A percentile compares a stretch with the other conserved stretches of the same genome.
These are phyloP conservation scores for Cassiopea andromeda DNA, from an alignment of 30 jellyfish, hydroid and myxozoan species.

Conservation along the genomic window DNA sequence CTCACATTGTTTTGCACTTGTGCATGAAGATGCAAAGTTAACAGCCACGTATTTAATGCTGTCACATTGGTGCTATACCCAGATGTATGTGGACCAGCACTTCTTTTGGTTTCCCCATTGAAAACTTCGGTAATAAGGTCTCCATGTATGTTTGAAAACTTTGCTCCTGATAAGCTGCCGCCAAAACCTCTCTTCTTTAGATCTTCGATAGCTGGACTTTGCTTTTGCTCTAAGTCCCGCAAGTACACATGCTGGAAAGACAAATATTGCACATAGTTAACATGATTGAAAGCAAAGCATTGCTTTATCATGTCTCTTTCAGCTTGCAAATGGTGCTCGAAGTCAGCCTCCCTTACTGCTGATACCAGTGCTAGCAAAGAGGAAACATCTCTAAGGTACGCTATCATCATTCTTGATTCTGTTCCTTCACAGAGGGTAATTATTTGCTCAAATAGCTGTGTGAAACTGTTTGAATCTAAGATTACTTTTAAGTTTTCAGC, in stretches of 20 bases:
- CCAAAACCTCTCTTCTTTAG: conserved; percentile 40
- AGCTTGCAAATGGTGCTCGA: conserved; percentile 48
- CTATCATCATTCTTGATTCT: conserved; percentile 42
- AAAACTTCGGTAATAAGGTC: conserved; percentile 67
- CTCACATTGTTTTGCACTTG: conserved; percentile 22
- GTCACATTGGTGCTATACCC: conserved; percentile 41
- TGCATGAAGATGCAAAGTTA: conserved; percentile 36
- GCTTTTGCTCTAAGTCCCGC: conserved; percentile 11
- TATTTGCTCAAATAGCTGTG: too few species aligned
- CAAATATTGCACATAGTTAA: conserved; percentile 56
- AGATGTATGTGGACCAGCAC: conserved; percentile 40
- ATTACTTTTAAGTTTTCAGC: too few species aligned
- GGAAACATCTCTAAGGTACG: conserved; percentile 51
- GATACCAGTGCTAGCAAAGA: conserved; percentile 58
- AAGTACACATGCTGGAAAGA: conserved; percentile 53
- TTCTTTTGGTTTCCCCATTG: conserved; percentile 61
- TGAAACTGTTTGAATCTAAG: too few species aligned
- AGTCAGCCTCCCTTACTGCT: conserved; percentile 36
- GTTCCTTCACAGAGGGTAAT: too few species aligned
- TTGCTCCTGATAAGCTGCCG: conserved; percentile 41
- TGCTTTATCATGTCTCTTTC: conserved; percentile 38
- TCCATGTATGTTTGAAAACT: conserved; percentile 50
- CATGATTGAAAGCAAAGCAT: conserved; percentile 53
- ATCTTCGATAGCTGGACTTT: conserved; percentile 34
- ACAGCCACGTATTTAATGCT: conserved; percentile 39